Percentiles rank a stretch among this genome's conserved stretches.
Evolutionary conservation across 2,888 invertebrate species (phyloP).

Genomic region (Agapostemon virescens): DNA sequence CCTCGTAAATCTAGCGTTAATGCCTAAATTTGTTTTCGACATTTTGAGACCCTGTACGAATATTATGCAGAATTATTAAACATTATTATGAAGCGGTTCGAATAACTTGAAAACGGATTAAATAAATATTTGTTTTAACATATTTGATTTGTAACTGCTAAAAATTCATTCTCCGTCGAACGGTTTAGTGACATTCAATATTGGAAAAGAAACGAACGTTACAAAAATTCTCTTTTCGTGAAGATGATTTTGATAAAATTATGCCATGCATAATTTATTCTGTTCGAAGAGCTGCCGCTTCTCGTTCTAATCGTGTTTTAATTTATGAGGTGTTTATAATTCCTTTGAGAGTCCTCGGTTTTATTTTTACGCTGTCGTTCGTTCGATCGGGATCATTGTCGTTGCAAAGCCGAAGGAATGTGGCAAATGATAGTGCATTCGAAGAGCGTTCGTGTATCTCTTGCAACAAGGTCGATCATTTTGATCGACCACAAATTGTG

Average conservation of each 20-base stretch:
- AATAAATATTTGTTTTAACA: no score
- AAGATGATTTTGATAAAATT: not conserved
- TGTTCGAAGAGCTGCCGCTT: not conserved
- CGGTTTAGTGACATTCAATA: not conserved
- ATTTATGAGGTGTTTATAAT: not conserved
- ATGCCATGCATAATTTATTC: no score
- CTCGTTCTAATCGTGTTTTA: not conserved
- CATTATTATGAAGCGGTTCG: no score
- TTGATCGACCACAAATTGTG: constrained; percentile 73
- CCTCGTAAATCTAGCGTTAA: no score
- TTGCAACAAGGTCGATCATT: constrained; percentile 60
- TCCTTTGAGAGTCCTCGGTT: not conserved
- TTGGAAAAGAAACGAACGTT: not conserved
- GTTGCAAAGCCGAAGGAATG: not conserved
- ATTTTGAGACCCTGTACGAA: no score
- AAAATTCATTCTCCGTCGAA: no score
- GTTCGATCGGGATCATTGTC: not conserved
- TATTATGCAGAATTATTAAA: no score
- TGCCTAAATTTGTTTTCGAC: no score
- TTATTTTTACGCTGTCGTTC: not conserved
- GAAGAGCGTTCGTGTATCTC: constrained; percentile 21
- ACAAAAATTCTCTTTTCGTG: no score
- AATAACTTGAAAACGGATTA: no score
- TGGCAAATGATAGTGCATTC: constrained; percentile 11
- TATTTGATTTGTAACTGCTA: no score